Conservation (phyloP, 2,888 invertebrate species). For the Drosophila pegasa region DNA sequence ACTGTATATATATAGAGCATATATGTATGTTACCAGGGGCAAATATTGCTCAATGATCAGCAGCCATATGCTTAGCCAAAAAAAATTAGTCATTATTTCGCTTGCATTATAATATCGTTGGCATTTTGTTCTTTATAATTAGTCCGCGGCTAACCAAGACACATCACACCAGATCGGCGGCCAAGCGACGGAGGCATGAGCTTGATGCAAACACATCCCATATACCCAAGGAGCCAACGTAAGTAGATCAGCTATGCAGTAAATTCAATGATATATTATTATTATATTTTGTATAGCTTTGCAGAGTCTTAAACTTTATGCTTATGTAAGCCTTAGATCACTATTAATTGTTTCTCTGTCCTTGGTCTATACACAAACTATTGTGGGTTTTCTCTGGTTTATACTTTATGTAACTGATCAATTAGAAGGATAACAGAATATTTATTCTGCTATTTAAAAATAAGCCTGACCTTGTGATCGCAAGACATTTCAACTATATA, state of each 20-base stretch:
- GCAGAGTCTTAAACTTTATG: background rate
- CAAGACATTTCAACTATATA: background rate
- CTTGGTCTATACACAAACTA: background rate
- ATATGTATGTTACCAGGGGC: slow-evolving; percentile 21
- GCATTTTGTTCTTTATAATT: slow-evolving; percentile 54
- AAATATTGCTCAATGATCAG: slow-evolving; percentile 38
- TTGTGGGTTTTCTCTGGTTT: background rate
- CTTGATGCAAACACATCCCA: slow-evolving; percentile 86
- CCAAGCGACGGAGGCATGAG: slow-evolving; percentile 88
- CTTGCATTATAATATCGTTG: slow-evolving; percentile 28
- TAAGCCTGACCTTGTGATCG: background rate
- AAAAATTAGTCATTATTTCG: slow-evolving; percentile 17
- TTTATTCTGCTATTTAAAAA: background rate
- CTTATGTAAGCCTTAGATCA: too few species aligned
- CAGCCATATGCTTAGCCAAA: slow-evolving; percentile 16
- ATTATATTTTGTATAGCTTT: background rate
- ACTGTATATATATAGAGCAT: slow-evolving; percentile 1
- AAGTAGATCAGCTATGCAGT: slow-evolving; percentile 59
- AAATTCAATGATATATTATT: background rate
- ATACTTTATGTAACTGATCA: background rate
- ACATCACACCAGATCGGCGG: slow-evolving; percentile 80
- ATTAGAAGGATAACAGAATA: background rate
- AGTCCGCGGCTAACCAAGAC: slow-evolving; percentile 82
- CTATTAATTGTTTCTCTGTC: background rate
- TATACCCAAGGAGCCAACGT: slow-evolving; percentile 83